These are phyloP conservation scores for Steinernema khuongi DNA, from an alignment of 1,140 invertebrate genomes.

Conservation along the genomic window DNA sequence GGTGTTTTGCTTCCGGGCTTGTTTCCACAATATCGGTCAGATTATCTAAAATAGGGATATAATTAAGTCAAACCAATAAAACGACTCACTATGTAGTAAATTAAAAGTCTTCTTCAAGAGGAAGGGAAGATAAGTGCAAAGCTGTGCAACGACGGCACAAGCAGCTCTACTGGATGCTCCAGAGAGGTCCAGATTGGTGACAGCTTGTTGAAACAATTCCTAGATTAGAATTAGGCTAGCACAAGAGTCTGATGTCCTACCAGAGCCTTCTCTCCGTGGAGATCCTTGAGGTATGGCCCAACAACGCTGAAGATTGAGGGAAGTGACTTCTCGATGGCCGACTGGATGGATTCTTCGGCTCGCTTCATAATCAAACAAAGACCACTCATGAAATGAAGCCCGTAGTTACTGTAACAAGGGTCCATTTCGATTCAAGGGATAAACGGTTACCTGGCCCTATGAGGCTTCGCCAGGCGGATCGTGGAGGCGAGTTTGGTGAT, in stretches of 20 bases:
- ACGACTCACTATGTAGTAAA: not conserved
- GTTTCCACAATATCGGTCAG: not conserved
- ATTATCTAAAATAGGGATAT: not conserved
- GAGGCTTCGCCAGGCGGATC: not conserved
- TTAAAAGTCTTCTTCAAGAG: not conserved
- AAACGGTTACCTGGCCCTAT: constrained; percentile 1
- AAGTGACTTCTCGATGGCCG: constrained; percentile 1
- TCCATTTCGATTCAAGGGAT: not conserved
- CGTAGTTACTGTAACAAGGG: not conserved
- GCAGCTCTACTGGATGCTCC: not conserved
- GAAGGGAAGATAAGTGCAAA: not conserved
- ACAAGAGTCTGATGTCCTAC: not conserved
- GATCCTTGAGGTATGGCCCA: not conserved
- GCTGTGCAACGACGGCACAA: not conserved
- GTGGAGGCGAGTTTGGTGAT: not conserved
- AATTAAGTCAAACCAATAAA: not conserved
- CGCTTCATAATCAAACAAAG: not conserved
- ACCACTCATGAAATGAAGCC: not conserved
- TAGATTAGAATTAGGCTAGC: not conserved
- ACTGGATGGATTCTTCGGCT: not conserved
- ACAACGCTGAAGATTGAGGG: not conserved
- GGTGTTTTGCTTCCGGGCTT: not conserved
- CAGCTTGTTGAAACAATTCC: not conserved
- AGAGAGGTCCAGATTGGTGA: not conserved
- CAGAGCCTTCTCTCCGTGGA: constrained; percentile 7